Evolutionary conservation across 2,888 invertebrate species (phyloP).

Genomic region (Cataglyphis livida): DNA sequence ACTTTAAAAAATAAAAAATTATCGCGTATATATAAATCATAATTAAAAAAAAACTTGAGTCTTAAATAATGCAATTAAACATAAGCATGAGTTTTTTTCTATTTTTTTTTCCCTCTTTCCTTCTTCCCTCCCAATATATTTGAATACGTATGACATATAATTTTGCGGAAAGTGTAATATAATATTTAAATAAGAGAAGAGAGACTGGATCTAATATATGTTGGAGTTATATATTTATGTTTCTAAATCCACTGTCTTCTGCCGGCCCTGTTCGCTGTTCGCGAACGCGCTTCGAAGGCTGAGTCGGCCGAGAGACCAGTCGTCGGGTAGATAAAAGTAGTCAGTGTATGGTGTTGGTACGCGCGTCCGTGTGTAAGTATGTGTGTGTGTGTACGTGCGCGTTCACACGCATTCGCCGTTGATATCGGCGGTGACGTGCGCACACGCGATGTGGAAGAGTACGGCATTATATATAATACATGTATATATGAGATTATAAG

Average conservation of each 20-base stretch:
- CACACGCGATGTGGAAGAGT: not conserved
- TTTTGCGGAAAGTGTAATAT: not conserved
- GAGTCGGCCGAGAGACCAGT: constrained; percentile 51
- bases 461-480: not conserved
- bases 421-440: constrained; percentile 19
- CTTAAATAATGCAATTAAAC: not conserved
- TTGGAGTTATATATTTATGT: not conserved
- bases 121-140: not conserved
- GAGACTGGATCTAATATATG: not conserved
- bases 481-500: not conserved
- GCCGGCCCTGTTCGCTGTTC: constrained; percentile 26
- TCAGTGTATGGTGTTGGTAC: constrained; percentile 29
- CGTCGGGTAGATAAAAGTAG: constrained; percentile 52
- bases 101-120: not conserved
- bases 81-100: not conserved
- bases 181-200: not conserved
- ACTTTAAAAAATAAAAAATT: not conserved
- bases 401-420: constrained; percentile 6
- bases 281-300: constrained; percentile 45
- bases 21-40: not conserved
- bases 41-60: not conserved
- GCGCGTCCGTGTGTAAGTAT: not conserved
- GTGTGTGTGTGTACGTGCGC: no score
- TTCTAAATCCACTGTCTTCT: constrained; percentile 18
- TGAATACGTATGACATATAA: not conserved